These are phyloP conservation scores for Palloptera scutellata DNA, from an alignment of 2,888 invertebrate species.

Conservation along the genomic window DNA sequence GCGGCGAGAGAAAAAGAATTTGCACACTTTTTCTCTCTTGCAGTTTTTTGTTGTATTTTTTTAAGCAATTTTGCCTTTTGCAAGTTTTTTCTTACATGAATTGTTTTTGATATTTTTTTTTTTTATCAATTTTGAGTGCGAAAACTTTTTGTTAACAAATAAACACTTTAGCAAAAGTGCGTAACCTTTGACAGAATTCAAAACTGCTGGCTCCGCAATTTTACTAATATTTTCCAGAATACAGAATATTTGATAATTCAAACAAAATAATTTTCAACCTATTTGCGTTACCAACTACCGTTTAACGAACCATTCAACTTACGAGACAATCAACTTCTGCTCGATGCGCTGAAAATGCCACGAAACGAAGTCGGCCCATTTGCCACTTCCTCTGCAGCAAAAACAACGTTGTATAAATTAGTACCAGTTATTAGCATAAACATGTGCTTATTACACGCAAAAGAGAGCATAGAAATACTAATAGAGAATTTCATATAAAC, in stretches of 20 bases:
- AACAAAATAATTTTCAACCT: slow-evolving; percentile 9
- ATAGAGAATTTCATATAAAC: no score
- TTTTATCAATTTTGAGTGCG: not conserved
- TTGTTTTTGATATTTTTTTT: slow-evolving; percentile 1
- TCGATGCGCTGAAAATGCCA: not conserved
- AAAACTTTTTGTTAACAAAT: no score
- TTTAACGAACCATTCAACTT: slow-evolving; percentile 14
- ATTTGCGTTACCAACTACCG: no score
- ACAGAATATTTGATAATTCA: no score
- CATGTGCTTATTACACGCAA: not conserved
- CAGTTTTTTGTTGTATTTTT: not conserved
- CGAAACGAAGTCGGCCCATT: no score
- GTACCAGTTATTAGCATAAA: no score
- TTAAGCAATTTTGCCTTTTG: not conserved
- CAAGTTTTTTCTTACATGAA: slow-evolving; percentile 2
- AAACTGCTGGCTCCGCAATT: not conserved
- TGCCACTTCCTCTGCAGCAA: not conserved
- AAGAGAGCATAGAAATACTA: not conserved
- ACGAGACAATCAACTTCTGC: slow-evolving; percentile 21
- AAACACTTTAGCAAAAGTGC: no score
- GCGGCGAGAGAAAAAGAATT: slow-evolving; percentile 24
- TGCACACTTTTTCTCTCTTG: slow-evolving; percentile 21
- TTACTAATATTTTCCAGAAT: not conserved
- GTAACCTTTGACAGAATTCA: no score
- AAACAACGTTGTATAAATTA: not conserved